These are phyloP conservation scores for Cheumatopsyche charites DNA, from an alignment of 1,140 invertebrate species.

Conservation along the genomic window DNA sequence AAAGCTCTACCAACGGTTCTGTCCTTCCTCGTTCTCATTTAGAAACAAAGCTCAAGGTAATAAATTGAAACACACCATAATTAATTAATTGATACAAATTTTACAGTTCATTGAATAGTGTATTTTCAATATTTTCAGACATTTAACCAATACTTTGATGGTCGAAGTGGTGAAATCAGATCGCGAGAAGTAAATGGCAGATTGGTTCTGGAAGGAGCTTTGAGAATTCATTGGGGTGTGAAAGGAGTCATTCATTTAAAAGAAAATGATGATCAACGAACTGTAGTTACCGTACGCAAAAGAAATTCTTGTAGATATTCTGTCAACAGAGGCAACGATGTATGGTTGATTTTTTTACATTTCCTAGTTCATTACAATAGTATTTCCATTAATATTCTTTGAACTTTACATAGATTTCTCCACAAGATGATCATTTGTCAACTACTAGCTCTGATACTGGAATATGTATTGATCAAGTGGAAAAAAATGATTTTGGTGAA, in stretches of 20 bases:
- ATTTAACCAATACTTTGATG: slow-evolving; percentile 82
- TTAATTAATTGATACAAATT: not conserved
- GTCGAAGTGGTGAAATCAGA: slow-evolving; percentile 76
- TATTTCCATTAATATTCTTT: too few relatives aligned
- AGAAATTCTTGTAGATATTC: slow-evolving; percentile 70
- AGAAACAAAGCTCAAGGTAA: slow-evolving; percentile 75
- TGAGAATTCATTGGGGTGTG: slow-evolving; percentile 86
- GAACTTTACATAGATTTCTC: not conserved
- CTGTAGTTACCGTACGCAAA: slow-evolving; percentile 72
- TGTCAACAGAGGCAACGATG: slow-evolving; percentile 61
- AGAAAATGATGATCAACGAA: slow-evolving; percentile 84
- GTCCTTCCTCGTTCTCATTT: slow-evolving; percentile 70
- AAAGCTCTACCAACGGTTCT: slow-evolving; percentile 51
- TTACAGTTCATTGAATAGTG: not conserved
- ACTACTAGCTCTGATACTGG: slow-evolving; percentile 41
- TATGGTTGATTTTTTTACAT: not conserved
- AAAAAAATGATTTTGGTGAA: slow-evolving; percentile 35
- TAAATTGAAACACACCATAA: not conserved
- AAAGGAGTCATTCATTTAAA: slow-evolving; percentile 83
- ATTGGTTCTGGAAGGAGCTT: slow-evolving; percentile 77
- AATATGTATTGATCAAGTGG: slow-evolving; percentile 40
- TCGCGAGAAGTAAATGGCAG: slow-evolving; percentile 80
- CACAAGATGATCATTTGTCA: not conserved
- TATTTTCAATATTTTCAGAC: slow-evolving; percentile 43
- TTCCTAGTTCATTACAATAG: too few relatives aligned